Base-by-base conservation (phyloP, 2,113 vertebrate genomes). In the Serilophus lunatus region DNA sequence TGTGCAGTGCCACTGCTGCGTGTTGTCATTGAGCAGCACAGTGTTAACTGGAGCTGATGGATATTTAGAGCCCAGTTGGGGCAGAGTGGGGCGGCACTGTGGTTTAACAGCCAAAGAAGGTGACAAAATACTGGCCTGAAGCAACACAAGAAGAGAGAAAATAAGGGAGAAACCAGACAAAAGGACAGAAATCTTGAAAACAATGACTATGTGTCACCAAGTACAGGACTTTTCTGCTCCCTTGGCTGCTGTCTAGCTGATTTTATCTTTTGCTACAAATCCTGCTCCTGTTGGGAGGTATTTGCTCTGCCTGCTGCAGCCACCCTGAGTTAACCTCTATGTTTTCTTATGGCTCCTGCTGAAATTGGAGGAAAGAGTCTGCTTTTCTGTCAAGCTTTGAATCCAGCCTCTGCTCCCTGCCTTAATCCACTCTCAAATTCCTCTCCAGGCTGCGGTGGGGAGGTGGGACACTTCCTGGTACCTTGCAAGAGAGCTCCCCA, bases 251-350 rank as follows among this genome's bases (percentile, higher is more conserved):
- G 71, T 72, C 77, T 79, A 13, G 69, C 74, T 88, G 90, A 66
- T 91, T 92, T 93, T 89, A 87, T 95, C 85, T 88, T 91, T 83
- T 79, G 42, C 65, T 80, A 88, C 94, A 96, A 95, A 94, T 92
- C 93, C 82, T 0, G 3, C 82, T 95, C 63, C 95, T 90, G 90
- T 93, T 1, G 0, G 70, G 90, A 90, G 87, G 87, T 88, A 51
- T 95, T 95, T 95, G 75, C 87, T 95, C 76, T 94, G 93, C 84
- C 81, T 91, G 79, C 90, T 86, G 75, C 60, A 88, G 92, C 79
- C 87, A 91, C 91, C 79, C 89, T 16, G 15, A 63, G 82, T 92
- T 95, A 93, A 94, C 87, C 92, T 93, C 76, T 82, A 23, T 95
- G 93, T 95, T 97, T 96, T 95, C 85, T 90, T 95, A 77, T 0